phyloP scores from a whole-genome alignment of 2,888 invertebrate genomes.

The Thymelicus acteon region DNA sequence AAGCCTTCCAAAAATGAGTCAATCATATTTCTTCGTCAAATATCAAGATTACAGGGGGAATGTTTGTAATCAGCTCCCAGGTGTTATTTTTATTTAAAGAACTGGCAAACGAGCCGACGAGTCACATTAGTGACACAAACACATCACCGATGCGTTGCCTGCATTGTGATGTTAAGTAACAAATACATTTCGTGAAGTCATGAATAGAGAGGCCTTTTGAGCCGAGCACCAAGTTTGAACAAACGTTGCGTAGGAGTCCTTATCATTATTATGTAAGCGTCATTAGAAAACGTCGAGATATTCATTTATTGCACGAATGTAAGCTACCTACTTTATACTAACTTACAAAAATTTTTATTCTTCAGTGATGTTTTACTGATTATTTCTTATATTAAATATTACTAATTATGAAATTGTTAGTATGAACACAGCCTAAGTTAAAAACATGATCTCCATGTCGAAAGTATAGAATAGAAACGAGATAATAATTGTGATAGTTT shows the following conservation, averaged over 20 bases:
- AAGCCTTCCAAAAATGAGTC: no score
- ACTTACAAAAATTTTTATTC: neutral
- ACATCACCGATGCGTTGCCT: no score
- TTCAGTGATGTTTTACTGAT: neutral
- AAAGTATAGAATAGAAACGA: neutral
- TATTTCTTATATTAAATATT: neutral
- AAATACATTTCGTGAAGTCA: no score
- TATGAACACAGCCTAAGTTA: neutral
- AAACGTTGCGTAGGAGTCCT: slow-evolving; percentile 6
- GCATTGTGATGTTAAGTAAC: no score
- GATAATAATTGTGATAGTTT: neutral
- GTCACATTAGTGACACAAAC: no score
- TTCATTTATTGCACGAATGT: neutral
- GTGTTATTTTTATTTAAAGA: no score
- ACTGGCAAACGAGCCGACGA: no score
- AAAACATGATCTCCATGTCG: neutral
- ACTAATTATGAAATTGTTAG: neutral
- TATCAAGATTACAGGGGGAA: neutral
- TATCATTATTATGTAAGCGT: slow-evolving; percentile 12
- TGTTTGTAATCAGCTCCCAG: neutral
- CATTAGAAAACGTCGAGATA: neutral
- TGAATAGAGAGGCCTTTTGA: neutral
- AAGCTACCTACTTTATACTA: neutral
- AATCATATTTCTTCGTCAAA: no score
- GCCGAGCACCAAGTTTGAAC: slow-evolving; percentile 31